Evolutionary conservation across 2,888 invertebrate genomes (phyloP).

Genomic region (Glaucopsyche alexis): DNA sequence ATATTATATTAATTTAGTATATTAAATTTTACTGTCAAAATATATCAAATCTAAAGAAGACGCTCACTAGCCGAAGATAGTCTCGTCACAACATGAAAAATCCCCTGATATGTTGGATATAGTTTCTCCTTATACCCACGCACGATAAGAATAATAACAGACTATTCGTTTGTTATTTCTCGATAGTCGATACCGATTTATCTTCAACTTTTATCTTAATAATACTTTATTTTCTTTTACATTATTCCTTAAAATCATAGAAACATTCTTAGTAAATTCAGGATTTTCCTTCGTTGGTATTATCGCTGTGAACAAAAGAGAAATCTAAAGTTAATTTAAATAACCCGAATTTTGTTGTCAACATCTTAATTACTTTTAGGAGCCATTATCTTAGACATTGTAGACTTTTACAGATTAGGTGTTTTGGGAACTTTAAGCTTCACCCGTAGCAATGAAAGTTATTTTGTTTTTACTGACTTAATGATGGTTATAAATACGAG

Average conservation of each 20-base stretch:
- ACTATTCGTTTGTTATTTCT: slow-evolving; percentile 11
- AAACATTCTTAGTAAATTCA: background rate
- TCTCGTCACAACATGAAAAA: background rate
- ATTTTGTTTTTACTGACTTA: background rate
- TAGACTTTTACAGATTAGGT: slow-evolving; percentile 6
- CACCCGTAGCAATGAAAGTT: background rate
- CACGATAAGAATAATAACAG: slow-evolving; percentile 12
- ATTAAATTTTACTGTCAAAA: no score
- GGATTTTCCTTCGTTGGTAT: background rate
- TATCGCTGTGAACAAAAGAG: slow-evolving; percentile 4
- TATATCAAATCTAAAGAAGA: no score
- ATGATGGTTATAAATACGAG: background rate
- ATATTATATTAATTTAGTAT: no score
- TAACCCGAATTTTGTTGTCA: background rate
- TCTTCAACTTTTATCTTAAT: background rate
- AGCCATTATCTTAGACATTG: background rate
- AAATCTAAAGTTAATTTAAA: slow-evolving; percentile 12
- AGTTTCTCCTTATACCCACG: slow-evolving; percentile 1
- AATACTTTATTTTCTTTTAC: no score
- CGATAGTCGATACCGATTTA: background rate
- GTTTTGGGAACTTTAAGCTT: background rate
- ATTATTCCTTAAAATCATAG: background rate
- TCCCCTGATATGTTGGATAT: background rate
- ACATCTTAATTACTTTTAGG: slow-evolving; percentile 11
- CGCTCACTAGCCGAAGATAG: no score